These are phyloP conservation scores for Drosophila nasuta DNA, from an alignment of 1,140 invertebrate species.

Conservation along the genomic window DNA sequence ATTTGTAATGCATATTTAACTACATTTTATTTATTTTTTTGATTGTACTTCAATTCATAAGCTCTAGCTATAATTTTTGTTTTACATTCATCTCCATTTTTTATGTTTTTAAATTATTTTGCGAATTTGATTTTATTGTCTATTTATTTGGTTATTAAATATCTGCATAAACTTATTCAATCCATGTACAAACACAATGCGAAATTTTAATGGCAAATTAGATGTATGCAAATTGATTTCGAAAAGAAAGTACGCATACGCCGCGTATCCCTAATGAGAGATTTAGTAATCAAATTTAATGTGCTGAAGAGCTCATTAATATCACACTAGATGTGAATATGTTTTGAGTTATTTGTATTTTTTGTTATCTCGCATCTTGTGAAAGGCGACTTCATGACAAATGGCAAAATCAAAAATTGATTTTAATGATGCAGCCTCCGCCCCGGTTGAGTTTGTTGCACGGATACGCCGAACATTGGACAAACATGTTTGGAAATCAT, in stretches of 20 bases:
- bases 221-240: background rate
- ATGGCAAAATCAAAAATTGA: slow-evolving; percentile 59
- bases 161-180: too few relatives aligned
- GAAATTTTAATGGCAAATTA: too few relatives aligned
- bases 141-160: too few relatives aligned
- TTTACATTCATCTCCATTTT: too few relatives aligned
- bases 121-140: too few relatives aligned
- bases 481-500: slow-evolving; percentile 70
- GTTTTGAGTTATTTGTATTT: background rate
- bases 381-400: slow-evolving; percentile 33
- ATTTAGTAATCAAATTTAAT: slow-evolving; percentile 9
- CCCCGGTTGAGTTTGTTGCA: background rate
- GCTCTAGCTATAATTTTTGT: too few relatives aligned
- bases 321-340: background rate
- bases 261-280: slow-evolving; percentile 18
- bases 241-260: background rate
- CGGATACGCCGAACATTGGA: slow-evolving; percentile 25
- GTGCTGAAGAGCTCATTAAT: background rate
- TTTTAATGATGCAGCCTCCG: slow-evolving; percentile 64
- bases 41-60: too few relatives aligned
- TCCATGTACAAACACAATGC: too few relatives aligned
- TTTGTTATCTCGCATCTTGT: slow-evolving; percentile 6
- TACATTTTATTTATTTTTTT: too few relatives aligned
- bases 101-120: too few relatives aligned
- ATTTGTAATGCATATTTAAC: too few relatives aligned